Evolutionary conservation across 2,797 vertebrate genomes (phyloP), one percentile per base, ranked within the genome.

Genomic region (Prionace glauca): DNA sequence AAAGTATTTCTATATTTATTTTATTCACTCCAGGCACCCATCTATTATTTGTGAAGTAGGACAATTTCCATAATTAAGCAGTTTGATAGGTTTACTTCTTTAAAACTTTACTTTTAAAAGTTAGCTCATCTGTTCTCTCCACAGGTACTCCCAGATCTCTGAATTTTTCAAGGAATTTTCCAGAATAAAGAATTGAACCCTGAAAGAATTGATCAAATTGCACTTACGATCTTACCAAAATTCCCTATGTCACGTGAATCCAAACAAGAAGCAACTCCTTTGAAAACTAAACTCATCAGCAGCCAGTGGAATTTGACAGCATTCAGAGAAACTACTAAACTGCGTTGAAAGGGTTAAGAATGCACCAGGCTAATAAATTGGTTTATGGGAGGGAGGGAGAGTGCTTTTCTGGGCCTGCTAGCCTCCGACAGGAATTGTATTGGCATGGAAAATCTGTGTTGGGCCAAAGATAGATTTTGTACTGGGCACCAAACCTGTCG

Each of bases 201-300:
- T 60, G 12, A 20, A 50, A 50, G 3, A 50, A 50, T 50, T 50
- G 3, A 50, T 50, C 45, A 50, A 50, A 50, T 50, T 50, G 45
- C 45, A 50, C 45, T 1, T 50, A 50, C 45, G 3, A 50, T 50
- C 32, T 91, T 18, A 91, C 26, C n/a, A 88, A 32, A 91, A 91
- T 62, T 20, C 36, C 9, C 32, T 91, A 60, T 9, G 60, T 9
- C 18, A 67, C 8, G n/a, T 22, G 62, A 32, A 91, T 91, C 88
- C 16, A 65, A 65, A 91, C 29, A 91, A 62, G 18, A n/a, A 91
- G 32, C 14, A 36, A 5, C 29, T 65, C 60, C n/a, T 18, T 60
- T 91, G 88, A 91, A n/a, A 91, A 88, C 65, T 91, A 91, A 67
- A n/a, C 88, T 91, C 88, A 36, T 2, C 60, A n/a, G 14, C 29